These are phyloP conservation scores for Silvanus unidentatus DNA, from an alignment of 2,888 invertebrate genomes.

Conservation along the genomic window DNA sequence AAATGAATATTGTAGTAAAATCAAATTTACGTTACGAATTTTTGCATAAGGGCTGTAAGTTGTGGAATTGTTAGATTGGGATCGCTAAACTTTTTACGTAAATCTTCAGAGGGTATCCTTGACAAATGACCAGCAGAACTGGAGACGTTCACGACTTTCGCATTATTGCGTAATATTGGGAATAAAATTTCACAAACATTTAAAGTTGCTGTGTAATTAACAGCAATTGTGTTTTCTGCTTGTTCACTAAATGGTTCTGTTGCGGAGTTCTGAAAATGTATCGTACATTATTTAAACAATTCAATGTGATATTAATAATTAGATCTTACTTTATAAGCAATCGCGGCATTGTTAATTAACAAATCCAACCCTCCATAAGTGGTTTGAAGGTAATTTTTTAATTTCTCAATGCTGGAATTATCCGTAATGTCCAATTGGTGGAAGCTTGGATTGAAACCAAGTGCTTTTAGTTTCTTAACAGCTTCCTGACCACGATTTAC, in stretches of 20 bases:
- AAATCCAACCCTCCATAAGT: conserved; percentile 65
- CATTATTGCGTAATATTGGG: conserved; percentile 63
- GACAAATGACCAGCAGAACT: conserved; percentile 61
- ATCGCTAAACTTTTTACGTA: conserved; percentile 53
- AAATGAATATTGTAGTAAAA: conserved; percentile 7
- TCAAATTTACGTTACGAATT: conserved; percentile 57
- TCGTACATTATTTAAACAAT: neutral
- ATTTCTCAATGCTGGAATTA: conserved; percentile 52
- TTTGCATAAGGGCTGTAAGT: conserved; percentile 57
- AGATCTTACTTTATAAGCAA: conserved; percentile 59
- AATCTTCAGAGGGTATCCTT: conserved; percentile 53
- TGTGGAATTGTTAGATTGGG: conserved; percentile 53
- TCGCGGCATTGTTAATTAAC: conserved; percentile 72
- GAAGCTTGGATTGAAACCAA: conserved; percentile 53
- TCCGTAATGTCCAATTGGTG: conserved; percentile 67
- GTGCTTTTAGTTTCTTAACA: conserved; percentile 52
- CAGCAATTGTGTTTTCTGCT: conserved; percentile 62
- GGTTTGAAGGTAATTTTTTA: conserved; percentile 54
- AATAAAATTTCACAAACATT: conserved; percentile 63
- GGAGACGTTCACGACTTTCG: conserved; percentile 71
- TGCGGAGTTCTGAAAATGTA: conserved; percentile 42
- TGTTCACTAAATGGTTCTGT: conserved; percentile 60
- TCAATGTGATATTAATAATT: too few relatives aligned
- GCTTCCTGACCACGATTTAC: conserved; percentile 54
- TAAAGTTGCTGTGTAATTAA: conserved; percentile 65